phyloP scores from a whole-genome alignment of 2,797 vertebrate species.

The Eulemur rubriventer region DNA sequence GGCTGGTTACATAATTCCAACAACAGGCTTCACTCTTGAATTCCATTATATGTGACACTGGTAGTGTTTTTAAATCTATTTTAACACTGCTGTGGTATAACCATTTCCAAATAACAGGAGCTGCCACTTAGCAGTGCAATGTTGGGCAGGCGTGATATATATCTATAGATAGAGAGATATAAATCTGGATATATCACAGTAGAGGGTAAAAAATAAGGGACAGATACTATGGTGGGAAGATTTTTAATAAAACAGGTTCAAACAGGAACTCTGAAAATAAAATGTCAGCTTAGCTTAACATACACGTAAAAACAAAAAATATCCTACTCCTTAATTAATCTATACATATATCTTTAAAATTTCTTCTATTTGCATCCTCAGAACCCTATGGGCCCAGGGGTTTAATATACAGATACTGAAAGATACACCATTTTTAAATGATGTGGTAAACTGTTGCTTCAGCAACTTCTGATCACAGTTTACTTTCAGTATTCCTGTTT shows the following conservation, averaged over 20 bases:
- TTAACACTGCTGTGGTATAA: constrained; percentile 10
- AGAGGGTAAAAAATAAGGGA: not conserved
- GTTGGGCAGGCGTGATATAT: not conserved
- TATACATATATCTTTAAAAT: not conserved
- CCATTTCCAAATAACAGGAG: not conserved
- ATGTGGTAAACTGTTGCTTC: not conserved
- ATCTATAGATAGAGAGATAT: not conserved
- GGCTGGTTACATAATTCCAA: constrained; percentile 30
- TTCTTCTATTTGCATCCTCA: not conserved
- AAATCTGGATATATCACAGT: not conserved
- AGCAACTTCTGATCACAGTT: not conserved
- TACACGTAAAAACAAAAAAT: not conserved
- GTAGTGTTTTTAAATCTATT: constrained; percentile 48
- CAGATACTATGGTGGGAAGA: not conserved
- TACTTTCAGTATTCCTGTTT: not conserved
- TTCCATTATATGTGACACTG: constrained; percentile 41
- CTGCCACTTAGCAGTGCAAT: not conserved
- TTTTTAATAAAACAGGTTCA: constrained; percentile 17
- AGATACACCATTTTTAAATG: not conserved
- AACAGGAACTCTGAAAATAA: not conserved
- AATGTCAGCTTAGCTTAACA: not conserved
- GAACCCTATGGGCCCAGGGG: not conserved
- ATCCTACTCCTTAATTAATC: not conserved
- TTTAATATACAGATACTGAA: not conserved
- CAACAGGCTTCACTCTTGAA: constrained; percentile 27